Conservation (phyloP, 1,140 invertebrate genomes). For the Micrasema minimum region DNA sequence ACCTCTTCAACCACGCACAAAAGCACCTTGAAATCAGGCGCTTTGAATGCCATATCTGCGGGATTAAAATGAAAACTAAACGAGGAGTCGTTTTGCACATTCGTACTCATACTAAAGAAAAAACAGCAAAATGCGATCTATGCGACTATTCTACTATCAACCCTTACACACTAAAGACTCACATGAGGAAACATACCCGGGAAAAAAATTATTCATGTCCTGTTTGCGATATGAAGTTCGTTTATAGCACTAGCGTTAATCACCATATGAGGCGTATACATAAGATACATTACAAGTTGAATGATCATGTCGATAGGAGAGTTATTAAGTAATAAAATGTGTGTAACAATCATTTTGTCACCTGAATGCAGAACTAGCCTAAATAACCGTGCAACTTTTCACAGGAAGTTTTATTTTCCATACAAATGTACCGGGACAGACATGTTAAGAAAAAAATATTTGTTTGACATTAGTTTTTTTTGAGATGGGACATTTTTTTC, state of each 20-base stretch:
- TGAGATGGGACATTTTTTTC: too few species aligned
- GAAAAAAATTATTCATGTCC: constrained; percentile 70
- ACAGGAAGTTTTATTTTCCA: too few species aligned
- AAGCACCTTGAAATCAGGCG: constrained; percentile 58
- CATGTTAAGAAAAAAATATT: too few species aligned
- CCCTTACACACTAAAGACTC: constrained; percentile 59
- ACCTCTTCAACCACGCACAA: constrained; percentile 61
- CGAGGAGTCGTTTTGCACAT: constrained; percentile 63
- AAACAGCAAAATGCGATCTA: constrained; percentile 60
- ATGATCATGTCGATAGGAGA: constrained; percentile 54
- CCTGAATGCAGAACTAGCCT: too few species aligned
- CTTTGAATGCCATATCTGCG: constrained; percentile 63
- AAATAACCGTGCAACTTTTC: too few species aligned
- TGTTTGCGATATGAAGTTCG: constrained; percentile 66
- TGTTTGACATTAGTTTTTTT: too few species aligned
- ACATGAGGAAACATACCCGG: constrained; percentile 65
- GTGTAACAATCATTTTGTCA: too few species aligned
- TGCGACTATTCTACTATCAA: constrained; percentile 60
- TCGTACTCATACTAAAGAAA: constrained; percentile 63
- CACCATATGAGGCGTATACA: constrained; percentile 64
- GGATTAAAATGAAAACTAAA: constrained; percentile 63
- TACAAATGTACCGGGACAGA: too few species aligned
- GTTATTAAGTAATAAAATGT: constrained; percentile 37
- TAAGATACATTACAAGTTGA: constrained; percentile 60
- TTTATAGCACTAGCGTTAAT: constrained; percentile 62